phyloP scores from a whole-genome alignment of 2,113 vertebrate species.

The Silurus glanis region DNA sequence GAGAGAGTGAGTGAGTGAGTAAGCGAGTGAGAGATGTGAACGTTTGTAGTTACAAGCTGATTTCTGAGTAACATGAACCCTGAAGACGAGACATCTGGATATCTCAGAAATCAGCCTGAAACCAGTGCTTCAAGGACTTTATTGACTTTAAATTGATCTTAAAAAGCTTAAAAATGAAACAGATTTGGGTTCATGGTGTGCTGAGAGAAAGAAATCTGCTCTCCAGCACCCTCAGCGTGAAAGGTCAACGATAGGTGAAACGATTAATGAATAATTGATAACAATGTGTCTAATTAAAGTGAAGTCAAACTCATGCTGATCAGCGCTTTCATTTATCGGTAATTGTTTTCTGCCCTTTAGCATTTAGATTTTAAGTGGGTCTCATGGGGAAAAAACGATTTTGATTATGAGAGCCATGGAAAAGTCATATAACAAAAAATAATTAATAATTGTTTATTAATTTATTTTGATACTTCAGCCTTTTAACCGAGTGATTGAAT shows the following conservation, averaged over 20 bases:
- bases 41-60: conserved; percentile 38
- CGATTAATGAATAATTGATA: neutral
- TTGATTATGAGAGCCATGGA: too few species aligned
- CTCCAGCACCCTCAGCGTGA: neutral
- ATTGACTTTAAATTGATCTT: neutral
- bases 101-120: neutral
- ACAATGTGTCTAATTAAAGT: neutral
- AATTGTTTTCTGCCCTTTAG: too few species aligned
- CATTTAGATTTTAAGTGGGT: too few species aligned
- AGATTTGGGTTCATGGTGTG: neutral
- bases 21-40: neutral
- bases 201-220: neutral
- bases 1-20: neutral
- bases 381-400: too few species aligned
- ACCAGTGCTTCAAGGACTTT: neutral
- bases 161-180: neutral
- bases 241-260: neutral
- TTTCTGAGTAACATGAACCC: neutral
- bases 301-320: neutral
- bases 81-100: neutral
- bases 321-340: neutral
- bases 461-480: too few species aligned
- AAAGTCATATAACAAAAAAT: too few species aligned
- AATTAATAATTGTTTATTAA: too few species aligned
- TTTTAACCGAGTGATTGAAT: neutral